Percentiles rank a stretch among this genome's conserved stretches.
These are phyloP conservation scores for Tragopan temminckii DNA, from an alignment of 2,797 vertebrate species.

Conservation along the genomic window DNA sequence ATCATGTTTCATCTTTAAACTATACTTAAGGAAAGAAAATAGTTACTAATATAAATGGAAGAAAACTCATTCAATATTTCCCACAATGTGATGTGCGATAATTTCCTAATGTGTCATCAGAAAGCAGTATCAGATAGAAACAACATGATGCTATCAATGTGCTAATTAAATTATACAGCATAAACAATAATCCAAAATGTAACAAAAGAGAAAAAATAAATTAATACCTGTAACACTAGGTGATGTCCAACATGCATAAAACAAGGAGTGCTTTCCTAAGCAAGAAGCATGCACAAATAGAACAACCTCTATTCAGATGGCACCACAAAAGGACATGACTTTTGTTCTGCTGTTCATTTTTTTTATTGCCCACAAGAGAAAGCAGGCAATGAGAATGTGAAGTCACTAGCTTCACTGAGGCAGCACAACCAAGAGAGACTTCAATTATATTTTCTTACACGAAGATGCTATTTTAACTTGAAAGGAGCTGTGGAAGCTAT, in stretches of 20 bases:
- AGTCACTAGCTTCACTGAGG: neutral
- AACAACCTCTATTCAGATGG: neutral
- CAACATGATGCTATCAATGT: neutral
- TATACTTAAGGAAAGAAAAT: neutral
- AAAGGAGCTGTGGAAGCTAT: neutral
- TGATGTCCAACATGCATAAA: neutral
- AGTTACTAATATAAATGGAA: conserved; percentile 3
- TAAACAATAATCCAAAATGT: neutral
- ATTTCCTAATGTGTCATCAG: neutral
- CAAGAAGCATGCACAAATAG: neutral
- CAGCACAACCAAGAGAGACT: neutral
- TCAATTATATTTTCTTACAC: neutral
- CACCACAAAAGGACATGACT: neutral
- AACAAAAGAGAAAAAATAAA: neutral
- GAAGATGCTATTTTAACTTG: conserved; percentile 4
- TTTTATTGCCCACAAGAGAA: neutral
- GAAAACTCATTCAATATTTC: neutral
- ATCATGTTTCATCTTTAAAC: neutral
- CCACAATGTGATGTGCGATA: neutral
- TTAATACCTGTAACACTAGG: neutral
- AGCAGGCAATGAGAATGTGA: neutral
- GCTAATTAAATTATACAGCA: neutral
- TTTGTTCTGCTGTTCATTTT: neutral
- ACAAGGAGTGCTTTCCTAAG: neutral
- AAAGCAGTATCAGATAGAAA: neutral